Conservation (phyloP, 1,140 invertebrate species). For the Ceratosolen solmsi region DNA sequence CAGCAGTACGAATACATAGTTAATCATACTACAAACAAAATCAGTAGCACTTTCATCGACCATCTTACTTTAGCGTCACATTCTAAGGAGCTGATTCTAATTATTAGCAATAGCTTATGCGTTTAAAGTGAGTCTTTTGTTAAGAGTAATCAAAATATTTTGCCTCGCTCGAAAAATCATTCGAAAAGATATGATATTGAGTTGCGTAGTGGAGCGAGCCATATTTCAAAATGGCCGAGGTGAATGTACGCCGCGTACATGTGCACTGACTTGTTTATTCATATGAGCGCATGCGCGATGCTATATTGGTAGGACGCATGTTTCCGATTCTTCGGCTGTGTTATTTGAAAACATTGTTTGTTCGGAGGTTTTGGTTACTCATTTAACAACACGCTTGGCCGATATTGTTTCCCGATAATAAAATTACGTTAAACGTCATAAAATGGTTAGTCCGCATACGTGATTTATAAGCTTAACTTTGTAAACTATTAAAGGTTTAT, state of each 20-base stretch:
- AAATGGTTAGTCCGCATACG: neutral
- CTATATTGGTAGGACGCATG: neutral
- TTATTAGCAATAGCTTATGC: neutral
- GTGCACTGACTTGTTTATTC: neutral
- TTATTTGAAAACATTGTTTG: neutral
- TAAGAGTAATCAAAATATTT: neutral
- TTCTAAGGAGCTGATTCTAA: neutral
- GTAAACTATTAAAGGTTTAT: neutral
- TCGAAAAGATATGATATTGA: neutral
- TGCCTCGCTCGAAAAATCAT: neutral
- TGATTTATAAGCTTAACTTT: neutral
- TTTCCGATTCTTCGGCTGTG: neutral
- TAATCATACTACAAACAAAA: neutral
- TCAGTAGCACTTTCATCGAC: neutral
- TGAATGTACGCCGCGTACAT: neutral
- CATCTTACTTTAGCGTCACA: neutral
- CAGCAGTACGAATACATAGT: neutral
- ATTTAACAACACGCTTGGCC: neutral
- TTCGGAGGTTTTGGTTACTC: neutral
- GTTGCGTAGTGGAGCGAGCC: too few species aligned
- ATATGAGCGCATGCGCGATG: neutral
- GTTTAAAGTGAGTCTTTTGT: neutral
- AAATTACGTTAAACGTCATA: neutral
- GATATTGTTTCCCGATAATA: neutral
- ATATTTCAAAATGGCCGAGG: constrained; percentile 19